phyloP scores from a whole-genome alignment of 1,140 invertebrate species.

The Trichonephila clavata region DNA sequence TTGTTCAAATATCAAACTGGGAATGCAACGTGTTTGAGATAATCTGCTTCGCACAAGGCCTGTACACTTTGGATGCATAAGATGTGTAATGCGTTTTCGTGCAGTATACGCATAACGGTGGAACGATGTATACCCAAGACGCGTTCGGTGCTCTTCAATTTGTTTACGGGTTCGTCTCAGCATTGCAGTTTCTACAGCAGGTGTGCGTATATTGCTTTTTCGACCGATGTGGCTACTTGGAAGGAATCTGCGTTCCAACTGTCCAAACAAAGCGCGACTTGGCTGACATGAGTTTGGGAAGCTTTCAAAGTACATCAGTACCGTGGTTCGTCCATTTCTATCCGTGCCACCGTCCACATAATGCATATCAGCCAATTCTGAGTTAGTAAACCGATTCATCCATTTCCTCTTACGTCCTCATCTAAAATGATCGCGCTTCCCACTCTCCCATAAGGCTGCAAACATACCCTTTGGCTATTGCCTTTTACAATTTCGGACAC shows the following conservation, averaged over 20 bases:
- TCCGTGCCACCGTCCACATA: neutral
- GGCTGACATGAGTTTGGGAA: no score
- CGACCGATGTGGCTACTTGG: neutral
- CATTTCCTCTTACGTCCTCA: no score
- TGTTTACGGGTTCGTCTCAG: neutral
- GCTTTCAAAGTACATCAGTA: no score
- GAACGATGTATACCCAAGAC: neutral
- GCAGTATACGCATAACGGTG: neutral
- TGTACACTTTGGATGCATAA: slow-evolving; percentile 1
- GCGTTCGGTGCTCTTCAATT: neutral
- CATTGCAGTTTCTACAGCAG: neutral
- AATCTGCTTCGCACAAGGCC: neutral
- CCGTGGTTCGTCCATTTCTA: neutral
- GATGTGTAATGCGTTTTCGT: neutral
- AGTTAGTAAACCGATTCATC: no score
- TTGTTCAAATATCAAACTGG: neutral
- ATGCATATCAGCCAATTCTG: neutral
- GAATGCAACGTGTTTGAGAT: neutral
- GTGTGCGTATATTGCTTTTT: neutral
- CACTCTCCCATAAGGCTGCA: neutral
- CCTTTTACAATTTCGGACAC: neutral
- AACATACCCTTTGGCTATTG: neutral
- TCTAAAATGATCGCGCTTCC: no score
- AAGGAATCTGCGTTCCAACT: neutral
- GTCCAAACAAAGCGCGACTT: no score